Base-by-base conservation (phyloP, 2,888 invertebrate genomes). In the Orgyia antiqua region DNA sequence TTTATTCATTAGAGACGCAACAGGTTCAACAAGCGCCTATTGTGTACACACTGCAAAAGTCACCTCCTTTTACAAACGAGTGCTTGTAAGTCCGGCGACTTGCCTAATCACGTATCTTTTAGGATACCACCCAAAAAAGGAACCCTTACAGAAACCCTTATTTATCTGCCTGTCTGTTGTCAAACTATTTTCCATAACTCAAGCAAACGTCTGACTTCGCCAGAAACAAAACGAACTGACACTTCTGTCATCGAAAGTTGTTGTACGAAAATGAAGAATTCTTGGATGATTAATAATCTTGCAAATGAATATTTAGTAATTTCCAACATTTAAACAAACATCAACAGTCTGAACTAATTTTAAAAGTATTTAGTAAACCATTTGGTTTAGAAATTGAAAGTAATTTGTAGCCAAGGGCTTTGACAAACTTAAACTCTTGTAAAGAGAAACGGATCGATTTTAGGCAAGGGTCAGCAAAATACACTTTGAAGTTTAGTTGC, bases 1-100 rank as follows among this genome's bases (percentile, higher is more conserved):
- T 47, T 50, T 49, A 44, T 49, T 42, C 30, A 29, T 40, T 39
- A 41, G 31, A 46, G 47, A 43, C 42, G 36, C 53, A 51, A 61
- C 47, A 55, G 39, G 51, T 53, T 38, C 31, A 39, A 44, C 33
- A 27, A 31, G 35, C 13, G 21, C 23, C 27, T 31, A 40, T 51
- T 47, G 35, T 45, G 35, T 45, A 15, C 13, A n/a, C n/a, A 27
- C 18, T 5, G 32, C 27, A 37, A 29, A 33, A 38, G 30, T 24
- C 24, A 23, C 13, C 20, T 27, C 15, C 38, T 33, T 39, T 31
- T 27, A 19, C 9, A 29, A 25, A 11, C 20, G n/a, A 31, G 33
- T 31, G n/a, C n/a, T n/a, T n/a, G n/a, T n/a, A n/a, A n/a, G n/a
- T n/a, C n/a, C n/a, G n/a, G n/a, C n/a, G n/a, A n/a, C n/a, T n/a